Evolutionary conservation across 2,113 vertebrate genomes (phyloP), one percentile per base, ranked within the genome.

Genomic region (Pollachius pollachius): DNA sequence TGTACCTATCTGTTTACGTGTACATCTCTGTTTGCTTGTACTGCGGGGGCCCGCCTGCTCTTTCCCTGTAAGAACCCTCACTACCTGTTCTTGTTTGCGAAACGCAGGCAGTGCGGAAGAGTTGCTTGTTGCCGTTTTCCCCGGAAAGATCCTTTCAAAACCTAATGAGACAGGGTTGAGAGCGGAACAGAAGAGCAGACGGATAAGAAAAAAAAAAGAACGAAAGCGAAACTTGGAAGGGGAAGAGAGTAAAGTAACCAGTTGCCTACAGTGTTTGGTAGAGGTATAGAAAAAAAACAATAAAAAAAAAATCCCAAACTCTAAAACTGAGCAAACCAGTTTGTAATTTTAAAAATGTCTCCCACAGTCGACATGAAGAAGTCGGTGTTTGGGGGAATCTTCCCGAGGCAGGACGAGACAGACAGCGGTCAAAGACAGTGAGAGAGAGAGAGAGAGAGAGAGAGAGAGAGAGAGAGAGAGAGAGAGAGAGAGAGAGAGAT

Each of bases 391-490:
- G 30, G 30, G 15, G 54, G 54, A 16, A 57, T 57, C 15, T n/a
- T 57, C 54, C n/a, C 15, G 54, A 57, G 17, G 54, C 54, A 57
- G 15, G 54, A 16, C 2, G 15, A 57, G 54, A 57, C 2, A 3
- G 54, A 57, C 5, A n/a, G n/a, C n/a, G 7, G 5, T n/a, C 54
- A n/a, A 16, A 57, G 54, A 48, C 8, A 48, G 41, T 1, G 41
- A 58, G 56, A 58, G 59, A 61, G 59, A 61, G 59, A 18, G 56
- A 18, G 56, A 58, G 56, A 58, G 56, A 58, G 56, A 58, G 56
- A 58, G n/a, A 58, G 15, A 58, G 56, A 18, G 56, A 18, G 56
- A 58, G 56, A 54, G 7, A 54, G 6, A 23, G 48, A 48, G 15
- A 67, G 13, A 5, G 56, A 57, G 59, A 61, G 59, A 61, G 59